Evolutionary conservation across 2,113 vertebrate genomes (phyloP).

Genomic region (Coptodon bakossiorum): DNA sequence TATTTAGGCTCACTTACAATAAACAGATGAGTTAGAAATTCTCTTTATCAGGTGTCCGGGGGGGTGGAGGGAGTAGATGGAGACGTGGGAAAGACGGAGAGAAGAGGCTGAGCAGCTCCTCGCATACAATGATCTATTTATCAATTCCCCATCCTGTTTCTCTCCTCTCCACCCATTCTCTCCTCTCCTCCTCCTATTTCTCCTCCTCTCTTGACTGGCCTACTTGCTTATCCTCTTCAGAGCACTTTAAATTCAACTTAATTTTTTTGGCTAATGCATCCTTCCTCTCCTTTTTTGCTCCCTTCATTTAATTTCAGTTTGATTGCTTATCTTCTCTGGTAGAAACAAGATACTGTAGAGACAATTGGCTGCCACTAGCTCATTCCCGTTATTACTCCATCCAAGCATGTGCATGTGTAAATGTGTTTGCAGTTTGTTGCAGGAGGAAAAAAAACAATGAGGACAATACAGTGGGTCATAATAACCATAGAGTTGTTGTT

Average conservation of each 20-base stretch:
- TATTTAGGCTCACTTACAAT: conserved; percentile 60
- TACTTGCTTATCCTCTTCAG: conserved; percentile 57
- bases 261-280: not conserved
- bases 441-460: not conserved
- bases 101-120: conserved; percentile 26
- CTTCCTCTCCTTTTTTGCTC: not conserved
- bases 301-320: conserved; percentile 40
- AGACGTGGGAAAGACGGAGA: conserved; percentile 40
- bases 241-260: conserved; percentile 57
- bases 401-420: not conserved
- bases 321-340: conserved; percentile 26
- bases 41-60: conserved; percentile 46
- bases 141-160: conserved; percentile 47
- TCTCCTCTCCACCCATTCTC: conserved; percentile 29
- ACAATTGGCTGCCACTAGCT: conserved; percentile 35
- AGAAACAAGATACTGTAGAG: conserved; percentile 40
- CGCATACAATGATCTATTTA: conserved; percentile 64
- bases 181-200: conserved; percentile 39
- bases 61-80: not conserved
- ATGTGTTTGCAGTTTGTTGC: conserved; percentile 15
- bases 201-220: conserved; percentile 49
- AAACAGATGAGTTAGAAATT: conserved; percentile 61
- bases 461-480: conserved; percentile 21
- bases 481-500: conserved; percentile 41
- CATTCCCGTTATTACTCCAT: conserved; percentile 12